Base-by-base conservation (phyloP, 1,140 invertebrate species). In the Macrocentrus cingulum region DNA sequence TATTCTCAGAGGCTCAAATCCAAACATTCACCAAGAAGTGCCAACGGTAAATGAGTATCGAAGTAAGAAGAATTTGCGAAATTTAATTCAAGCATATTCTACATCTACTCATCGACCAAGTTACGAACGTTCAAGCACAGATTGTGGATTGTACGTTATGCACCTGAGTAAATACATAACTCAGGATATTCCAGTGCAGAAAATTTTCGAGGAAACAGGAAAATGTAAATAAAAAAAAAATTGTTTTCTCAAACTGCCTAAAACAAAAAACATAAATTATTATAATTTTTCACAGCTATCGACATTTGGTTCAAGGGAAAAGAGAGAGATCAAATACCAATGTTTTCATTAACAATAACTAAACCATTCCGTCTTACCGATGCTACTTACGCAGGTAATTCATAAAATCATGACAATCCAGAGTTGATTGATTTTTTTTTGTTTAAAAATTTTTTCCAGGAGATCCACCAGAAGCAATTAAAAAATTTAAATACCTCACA, bases 81-180 rank as follows among this genome's bases (percentile, higher is more conserved):
- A 75, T 66, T 69, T 74, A 60, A 59, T 75, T 25, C 72, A 67
- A 62, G 73, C 72, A 5, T 75, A 75, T 42, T 75, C 73, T 2
- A 75, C 73, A 6, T 75, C 72, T 15, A 68, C 68, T 59, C 53
- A 73, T 61, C 59, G 68, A 15, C 70, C 72, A 7, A 72, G 69
- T 62, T 75, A 72, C 25, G 73, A 75, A 59, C 59, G 64, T 60
- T 55, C 32, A 18, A 67, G 58, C 6, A 65, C 56, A 44, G 60
- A 69, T n/a, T 69, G 63, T 56, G 72, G 73, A 48, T 62, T 73
- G 2, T 75, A 75, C 16, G 48, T 68, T 4, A 66, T 60, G 19
- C 70, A 73, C 60, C 51, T 75, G 1, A 64, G 66, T 34, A 68
- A 75, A 72, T 74, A 68, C 61, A 70, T 75, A 13, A 65, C 41